Base-by-base conservation (phyloP, 2,888 invertebrate species). In the Megalurothrips usitatus region DNA sequence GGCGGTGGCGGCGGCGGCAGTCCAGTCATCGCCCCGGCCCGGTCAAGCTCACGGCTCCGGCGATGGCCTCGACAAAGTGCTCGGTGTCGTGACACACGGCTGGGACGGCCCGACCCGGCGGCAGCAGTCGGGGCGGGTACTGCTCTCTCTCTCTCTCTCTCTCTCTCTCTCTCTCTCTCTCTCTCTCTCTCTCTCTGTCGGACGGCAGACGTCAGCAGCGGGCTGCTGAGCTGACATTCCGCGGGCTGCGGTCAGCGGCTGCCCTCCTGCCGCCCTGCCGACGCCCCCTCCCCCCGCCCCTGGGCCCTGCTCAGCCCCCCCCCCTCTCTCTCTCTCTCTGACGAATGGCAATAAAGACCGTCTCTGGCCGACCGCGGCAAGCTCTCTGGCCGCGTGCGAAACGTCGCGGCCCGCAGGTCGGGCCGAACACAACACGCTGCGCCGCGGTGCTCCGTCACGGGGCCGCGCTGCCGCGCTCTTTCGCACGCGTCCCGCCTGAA, bases 331-430 rank as follows among this genome's bases (percentile, higher is more conserved):
- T n/a, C n/a, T n/a, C n/a, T n/a, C n/a, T 43, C 34, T 75, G 68
- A 26, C 68, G 68, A 75, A 75, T 75, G 68, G 68, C 68, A 75
- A 75, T 75, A 75, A 75, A 10, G 68, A 23, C 68, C 68, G 26
- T 43, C 58, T 58, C 17, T 3, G 19, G 68, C 26, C 26, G 34
- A n/a, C n/a, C 58, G 52, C 52, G 52, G n/a, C n/a, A n/a, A n/a
- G n/a, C n/a, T n/a, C 14, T 52, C 52, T 2, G 52, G 10, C 52
- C 2, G 52, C 52, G 52, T 52, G 52, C 52, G 52, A 12, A 43
- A 17, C 34, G 58, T 19, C 58, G 58, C 58, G 58, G 58, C 14
- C n/a, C n/a, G n/a, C n/a, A n/a, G n/a, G n/a, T n/a, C n/a, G n/a
- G n/a, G n/a, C n/a, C n/a, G n/a, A n/a, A n/a, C n/a, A n/a, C n/a